Evolutionary conservation across 2,888 invertebrate species (phyloP).

Genomic region (Dioctria rufipes): DNA sequence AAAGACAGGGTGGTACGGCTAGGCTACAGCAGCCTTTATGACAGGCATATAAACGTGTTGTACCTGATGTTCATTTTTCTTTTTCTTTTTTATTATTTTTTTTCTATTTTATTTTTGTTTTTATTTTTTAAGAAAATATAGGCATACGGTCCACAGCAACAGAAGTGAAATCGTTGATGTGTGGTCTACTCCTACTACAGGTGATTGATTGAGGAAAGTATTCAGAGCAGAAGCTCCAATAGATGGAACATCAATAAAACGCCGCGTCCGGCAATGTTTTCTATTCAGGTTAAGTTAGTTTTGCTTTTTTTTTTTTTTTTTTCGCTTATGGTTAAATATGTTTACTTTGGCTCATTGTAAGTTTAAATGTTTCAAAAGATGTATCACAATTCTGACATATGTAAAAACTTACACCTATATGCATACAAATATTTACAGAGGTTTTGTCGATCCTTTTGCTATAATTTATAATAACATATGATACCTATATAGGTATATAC

Average conservation of each 20-base stretch:
- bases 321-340: background rate
- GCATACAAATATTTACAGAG: too few species aligned
- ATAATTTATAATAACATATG: too few species aligned
- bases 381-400: too few species aligned
- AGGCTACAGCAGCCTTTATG: constrained; percentile 5
- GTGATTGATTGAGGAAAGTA: constrained; percentile 37
- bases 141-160: too few species aligned
- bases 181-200: constrained; percentile 16
- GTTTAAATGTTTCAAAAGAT: too few species aligned
- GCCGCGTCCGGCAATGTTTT: background rate
- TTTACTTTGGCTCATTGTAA: too few species aligned
- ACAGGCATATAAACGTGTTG: constrained; percentile 33
- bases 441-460: too few species aligned
- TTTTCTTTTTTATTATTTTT: constrained; percentile 15
- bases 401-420: too few species aligned
- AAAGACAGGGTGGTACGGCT: constrained; percentile 28
- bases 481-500: too few species aligned
- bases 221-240: constrained; percentile 40
- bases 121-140: background rate
- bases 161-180: background rate
- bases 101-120: background rate
- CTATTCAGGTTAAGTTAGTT: background rate
- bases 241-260: background rate
- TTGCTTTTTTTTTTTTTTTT: background rate
- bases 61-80: constrained; percentile 18